phyloP scores from a whole-genome alignment of 2,113 vertebrate genomes.

The Labeo catla region DNA sequence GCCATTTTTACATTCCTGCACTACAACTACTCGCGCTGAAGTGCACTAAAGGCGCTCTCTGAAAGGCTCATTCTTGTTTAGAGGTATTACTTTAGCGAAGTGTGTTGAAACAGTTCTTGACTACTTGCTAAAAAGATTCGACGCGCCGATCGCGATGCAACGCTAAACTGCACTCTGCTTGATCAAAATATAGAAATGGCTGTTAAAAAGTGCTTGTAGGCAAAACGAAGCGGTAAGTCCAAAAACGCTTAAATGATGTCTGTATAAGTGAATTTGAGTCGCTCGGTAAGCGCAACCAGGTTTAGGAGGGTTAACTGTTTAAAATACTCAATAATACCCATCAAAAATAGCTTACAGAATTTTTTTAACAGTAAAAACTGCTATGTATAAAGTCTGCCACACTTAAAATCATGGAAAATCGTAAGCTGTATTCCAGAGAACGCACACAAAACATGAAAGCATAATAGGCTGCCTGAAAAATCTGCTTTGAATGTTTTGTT shows the following conservation, averaged over 20 bases:
- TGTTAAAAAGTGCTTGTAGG: slow-evolving; percentile 34
- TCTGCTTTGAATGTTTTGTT: slow-evolving; percentile 56
- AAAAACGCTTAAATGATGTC: slow-evolving; percentile 57
- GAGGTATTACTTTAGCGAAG: slow-evolving; percentile 39
- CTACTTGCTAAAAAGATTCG: slow-evolving; percentile 20
- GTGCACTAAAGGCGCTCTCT: slow-evolving; percentile 57
- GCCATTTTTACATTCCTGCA: slow-evolving; percentile 57
- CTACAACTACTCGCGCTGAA: slow-evolving; percentile 26
- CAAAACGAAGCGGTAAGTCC: slow-evolving; percentile 42
- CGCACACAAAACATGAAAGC: slow-evolving; percentile 54
- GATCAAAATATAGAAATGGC: slow-evolving; percentile 1
- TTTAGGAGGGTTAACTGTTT: slow-evolving; percentile 3
- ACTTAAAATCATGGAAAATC: slow-evolving; percentile 68
- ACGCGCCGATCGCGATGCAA: neutral
- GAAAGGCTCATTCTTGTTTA: slow-evolving; percentile 68
- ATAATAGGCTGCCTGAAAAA: slow-evolving; percentile 57
- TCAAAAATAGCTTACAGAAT: slow-evolving; percentile 68
- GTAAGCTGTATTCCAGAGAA: slow-evolving; percentile 62
- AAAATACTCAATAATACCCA: slow-evolving; percentile 37
- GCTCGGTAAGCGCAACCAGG: neutral
- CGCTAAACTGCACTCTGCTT: neutral
- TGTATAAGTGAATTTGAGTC: slow-evolving; percentile 54
- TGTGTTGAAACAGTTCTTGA: slow-evolving; percentile 1
- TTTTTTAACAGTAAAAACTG: slow-evolving; percentile 63
- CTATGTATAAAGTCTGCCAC: slow-evolving; percentile 54